Percentiles rank a stretch among this genome's conserved stretches.
phyloP scores from a whole-genome alignment of 1,140 invertebrate genomes.

The Cecropterus lyciades region DNA sequence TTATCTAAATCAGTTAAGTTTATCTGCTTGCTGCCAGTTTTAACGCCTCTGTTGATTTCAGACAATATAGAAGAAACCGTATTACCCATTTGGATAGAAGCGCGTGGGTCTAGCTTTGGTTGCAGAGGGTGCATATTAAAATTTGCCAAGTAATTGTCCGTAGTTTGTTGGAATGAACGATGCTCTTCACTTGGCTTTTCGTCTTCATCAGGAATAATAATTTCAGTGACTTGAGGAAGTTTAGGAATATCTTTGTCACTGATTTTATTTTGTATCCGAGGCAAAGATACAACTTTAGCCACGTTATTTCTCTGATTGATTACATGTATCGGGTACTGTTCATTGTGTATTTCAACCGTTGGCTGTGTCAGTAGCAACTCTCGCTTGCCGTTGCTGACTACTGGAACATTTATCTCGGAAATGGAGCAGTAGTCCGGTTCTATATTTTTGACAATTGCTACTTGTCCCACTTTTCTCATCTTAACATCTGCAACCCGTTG shows the following conservation, averaged over 20 bases:
- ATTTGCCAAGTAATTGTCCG: slow-evolving; percentile 70
- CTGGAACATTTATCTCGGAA: slow-evolving; percentile 87
- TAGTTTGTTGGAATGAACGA: slow-evolving; percentile 57
- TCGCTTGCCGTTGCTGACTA: slow-evolving; percentile 82
- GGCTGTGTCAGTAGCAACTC: slow-evolving; percentile 82
- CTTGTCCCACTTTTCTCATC: slow-evolving; percentile 79
- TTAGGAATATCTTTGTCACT: slow-evolving; percentile 85
- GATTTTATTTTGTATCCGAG: slow-evolving; percentile 80
- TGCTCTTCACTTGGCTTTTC: slow-evolving; percentile 75
- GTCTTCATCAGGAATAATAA: slow-evolving; percentile 86
- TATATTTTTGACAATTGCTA: slow-evolving; percentile 75
- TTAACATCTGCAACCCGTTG: slow-evolving; percentile 86
- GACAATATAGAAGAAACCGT: slow-evolving; percentile 86
- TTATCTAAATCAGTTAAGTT: slow-evolving; percentile 76
- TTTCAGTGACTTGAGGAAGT: slow-evolving; percentile 86
- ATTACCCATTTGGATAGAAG: slow-evolving; percentile 85
- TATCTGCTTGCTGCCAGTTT: slow-evolving; percentile 69
- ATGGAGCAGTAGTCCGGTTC: slow-evolving; percentile 88
- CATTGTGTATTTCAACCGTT: slow-evolving; percentile 81
- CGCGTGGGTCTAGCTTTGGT: slow-evolving; percentile 78
- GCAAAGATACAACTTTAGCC: slow-evolving; percentile 77
- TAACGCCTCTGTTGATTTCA: slow-evolving; percentile 84
- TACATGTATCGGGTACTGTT: slow-evolving; percentile 75
- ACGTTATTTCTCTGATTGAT: slow-evolving; percentile 69
- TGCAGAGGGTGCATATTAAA: slow-evolving; percentile 73